Percentiles rank a stretch among this genome's conserved stretches.
Conservation (phyloP, 2,797 vertebrate genomes). For the Hyperoplus lanceolatus region DNA sequence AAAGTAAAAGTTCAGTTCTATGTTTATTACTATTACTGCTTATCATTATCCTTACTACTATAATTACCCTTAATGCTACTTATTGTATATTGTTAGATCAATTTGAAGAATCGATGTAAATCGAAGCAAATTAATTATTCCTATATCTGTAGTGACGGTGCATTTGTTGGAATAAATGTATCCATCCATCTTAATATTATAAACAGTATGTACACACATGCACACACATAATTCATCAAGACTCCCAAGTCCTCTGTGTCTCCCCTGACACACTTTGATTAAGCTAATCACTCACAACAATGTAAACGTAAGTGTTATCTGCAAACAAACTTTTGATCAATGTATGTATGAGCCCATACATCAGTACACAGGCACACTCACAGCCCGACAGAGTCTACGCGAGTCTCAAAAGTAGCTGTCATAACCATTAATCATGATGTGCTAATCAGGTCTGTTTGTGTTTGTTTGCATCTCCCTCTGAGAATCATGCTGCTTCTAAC, state of each 20-base stretch:
- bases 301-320: conserved; percentile 1
- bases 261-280: conserved; percentile 21
- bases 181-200: not conserved
- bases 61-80: not conserved
- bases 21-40: not conserved
- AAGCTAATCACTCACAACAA: conserved; percentile 6
- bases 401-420: conserved; percentile 57
- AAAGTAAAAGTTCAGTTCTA: too few species aligned
- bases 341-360: conserved; percentile 1
- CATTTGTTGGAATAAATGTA: not conserved
- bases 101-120: not conserved
- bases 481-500: conserved; percentile 69
- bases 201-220: not conserved
- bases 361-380: not conserved
- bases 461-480: conserved; percentile 65
- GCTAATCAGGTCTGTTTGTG: conserved; percentile 72
- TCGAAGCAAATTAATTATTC: not conserved
- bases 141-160: not conserved
- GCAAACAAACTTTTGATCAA: conserved; percentile 43
- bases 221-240: conserved; percentile 21
- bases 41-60: not conserved
- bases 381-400: conserved; percentile 10
- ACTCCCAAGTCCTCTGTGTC: not conserved
- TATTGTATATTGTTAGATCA: not conserved
- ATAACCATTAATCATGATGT: conserved; percentile 66